These are phyloP conservation scores for Etheostoma spectabile DNA, from an alignment of 2,113 vertebrate species.

Conservation along the genomic window DNA sequence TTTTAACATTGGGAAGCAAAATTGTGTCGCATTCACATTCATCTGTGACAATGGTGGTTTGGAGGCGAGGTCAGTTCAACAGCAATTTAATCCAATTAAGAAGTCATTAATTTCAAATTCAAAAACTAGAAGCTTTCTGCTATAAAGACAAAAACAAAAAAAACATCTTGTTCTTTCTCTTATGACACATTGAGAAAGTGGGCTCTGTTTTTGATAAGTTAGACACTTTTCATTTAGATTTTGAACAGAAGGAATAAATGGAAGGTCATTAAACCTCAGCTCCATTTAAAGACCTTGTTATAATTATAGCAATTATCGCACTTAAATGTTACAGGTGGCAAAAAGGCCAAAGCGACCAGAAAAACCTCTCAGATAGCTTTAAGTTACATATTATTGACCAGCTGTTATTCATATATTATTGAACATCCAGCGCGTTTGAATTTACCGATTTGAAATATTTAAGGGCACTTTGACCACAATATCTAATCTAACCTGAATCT, in stretches of 20 bases:
- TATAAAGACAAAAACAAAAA: background rate
- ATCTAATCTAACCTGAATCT: background rate
- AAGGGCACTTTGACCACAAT: background rate
- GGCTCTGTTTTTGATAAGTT: background rate
- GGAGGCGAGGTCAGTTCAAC: constrained; percentile 13
- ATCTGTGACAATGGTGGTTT: constrained; percentile 29
- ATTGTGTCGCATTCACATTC: constrained; percentile 28
- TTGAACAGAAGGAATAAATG: background rate
- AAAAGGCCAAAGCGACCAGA: constrained; percentile 4
- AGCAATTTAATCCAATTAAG: constrained; percentile 36
- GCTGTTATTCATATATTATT: background rate
- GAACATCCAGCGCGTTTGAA: background rate
- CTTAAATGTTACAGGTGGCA: background rate
- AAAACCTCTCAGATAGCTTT: background rate
- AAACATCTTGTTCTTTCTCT: background rate
- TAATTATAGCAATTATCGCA: constrained; percentile 24
- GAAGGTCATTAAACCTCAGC: constrained; percentile 3
- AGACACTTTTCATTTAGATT: constrained; percentile 6
- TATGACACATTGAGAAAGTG: background rate
- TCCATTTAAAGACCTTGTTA: background rate
- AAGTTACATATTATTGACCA: background rate
- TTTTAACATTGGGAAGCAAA: constrained; percentile 29
- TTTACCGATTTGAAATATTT: background rate
- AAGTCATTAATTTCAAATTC: constrained; percentile 9
- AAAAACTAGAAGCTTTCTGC: constrained; percentile 1